phyloP scores from a whole-genome alignment of 2,113 vertebrate species.

The Ammodytes marinus region DNA sequence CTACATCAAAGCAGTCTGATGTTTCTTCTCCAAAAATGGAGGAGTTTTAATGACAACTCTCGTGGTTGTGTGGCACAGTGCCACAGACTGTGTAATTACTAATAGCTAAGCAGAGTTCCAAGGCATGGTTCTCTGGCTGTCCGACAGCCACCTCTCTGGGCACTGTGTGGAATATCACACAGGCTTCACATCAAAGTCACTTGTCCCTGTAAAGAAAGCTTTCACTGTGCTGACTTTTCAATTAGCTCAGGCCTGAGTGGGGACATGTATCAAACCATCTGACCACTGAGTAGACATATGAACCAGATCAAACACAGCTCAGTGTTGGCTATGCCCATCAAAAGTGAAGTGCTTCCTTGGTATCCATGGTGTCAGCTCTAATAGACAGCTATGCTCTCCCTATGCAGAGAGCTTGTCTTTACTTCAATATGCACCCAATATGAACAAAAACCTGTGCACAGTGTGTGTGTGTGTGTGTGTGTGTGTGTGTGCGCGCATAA shows the following conservation, averaged over 20 bases:
- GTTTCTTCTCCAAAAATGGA: constrained; percentile 23
- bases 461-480: neutral
- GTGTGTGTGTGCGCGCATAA: too few relatives aligned
- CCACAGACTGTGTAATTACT: constrained; percentile 60
- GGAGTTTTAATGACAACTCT: constrained; percentile 66
- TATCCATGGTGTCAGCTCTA: constrained; percentile 30
- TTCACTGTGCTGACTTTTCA: constrained; percentile 47
- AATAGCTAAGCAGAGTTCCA: constrained; percentile 55
- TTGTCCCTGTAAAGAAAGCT: constrained; percentile 13
- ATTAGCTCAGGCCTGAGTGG: constrained; percentile 42
- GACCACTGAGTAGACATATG: constrained; percentile 58
- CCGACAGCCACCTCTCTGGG: constrained; percentile 64
- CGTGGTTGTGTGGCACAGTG: constrained; percentile 28
- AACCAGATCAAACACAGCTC: constrained; percentile 61
- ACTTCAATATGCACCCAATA: neutral
- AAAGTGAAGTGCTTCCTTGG: constrained; percentile 23
- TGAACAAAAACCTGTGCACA: neutral
- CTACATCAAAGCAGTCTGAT: constrained; percentile 53
- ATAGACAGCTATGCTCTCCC: constrained; percentile 5
- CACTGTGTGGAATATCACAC: constrained; percentile 49
- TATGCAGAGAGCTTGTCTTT: constrained; percentile 18
- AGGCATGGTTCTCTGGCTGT: constrained; percentile 54
- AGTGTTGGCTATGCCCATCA: constrained; percentile 46
- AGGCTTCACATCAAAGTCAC: constrained; percentile 66
- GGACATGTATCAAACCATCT: constrained; percentile 53